A percentile compares a stretch with the other conserved stretches of the same genome.
These are phyloP conservation scores for Craterocephalus amniculus DNA, from an alignment of 2,797 vertebrate genomes.

Conservation along the genomic window DNA sequence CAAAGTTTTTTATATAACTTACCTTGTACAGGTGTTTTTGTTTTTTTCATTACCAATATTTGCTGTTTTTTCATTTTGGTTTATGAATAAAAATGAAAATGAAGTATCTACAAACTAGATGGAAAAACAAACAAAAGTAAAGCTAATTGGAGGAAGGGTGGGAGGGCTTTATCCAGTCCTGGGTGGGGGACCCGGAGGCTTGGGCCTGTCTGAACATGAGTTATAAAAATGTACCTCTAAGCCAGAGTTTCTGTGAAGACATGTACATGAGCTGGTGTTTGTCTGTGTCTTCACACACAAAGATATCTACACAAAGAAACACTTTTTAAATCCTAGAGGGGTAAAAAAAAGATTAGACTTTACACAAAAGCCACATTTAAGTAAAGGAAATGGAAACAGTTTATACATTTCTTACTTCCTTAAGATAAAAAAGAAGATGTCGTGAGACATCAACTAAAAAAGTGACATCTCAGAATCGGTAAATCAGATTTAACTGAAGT, in stretches of 20 bases:
- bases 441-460: no score
- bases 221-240: conserved; percentile 43
- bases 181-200: conserved; percentile 13
- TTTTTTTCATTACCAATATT: background rate
- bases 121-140: background rate
- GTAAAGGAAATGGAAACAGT: background rate
- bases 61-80: background rate
- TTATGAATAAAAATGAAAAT: background rate
- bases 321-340: background rate
- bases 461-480: background rate
- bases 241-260: conserved; percentile 55
- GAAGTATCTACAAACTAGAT: background rate
- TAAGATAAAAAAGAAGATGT: no score
- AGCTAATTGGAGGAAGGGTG: background rate
- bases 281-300: conserved; percentile 7
- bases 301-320: background rate
- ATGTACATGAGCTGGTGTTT: conserved; percentile 21
- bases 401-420: no score
- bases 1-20: background rate
- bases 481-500: background rate
- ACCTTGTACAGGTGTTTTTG: background rate
- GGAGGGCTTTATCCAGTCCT: conserved; percentile 16
- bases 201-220: conserved; percentile 64
- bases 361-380: background rate
- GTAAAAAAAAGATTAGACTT: background rate